Base-by-base conservation (phyloP, 2,113 vertebrate genomes). In the Rhinichthys klamathensis region DNA sequence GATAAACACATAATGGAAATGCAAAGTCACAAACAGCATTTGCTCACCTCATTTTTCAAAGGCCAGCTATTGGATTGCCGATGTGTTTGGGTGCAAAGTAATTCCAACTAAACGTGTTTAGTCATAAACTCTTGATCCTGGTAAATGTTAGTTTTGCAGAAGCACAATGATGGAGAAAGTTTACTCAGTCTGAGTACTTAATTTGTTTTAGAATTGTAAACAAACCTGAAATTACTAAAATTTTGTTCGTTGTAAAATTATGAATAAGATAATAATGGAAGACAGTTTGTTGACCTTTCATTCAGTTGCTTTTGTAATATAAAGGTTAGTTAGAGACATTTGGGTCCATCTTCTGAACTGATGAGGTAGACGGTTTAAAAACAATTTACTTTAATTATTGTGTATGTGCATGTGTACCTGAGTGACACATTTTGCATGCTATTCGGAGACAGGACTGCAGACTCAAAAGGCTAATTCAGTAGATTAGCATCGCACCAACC, bases 1-100 rank as follows among this genome's bases (percentile, higher is more conserved):
- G 61, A 81, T 67, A 51, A 69, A 81, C 61, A 4, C 80, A 67
- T 69, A 69, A 81, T 65, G 58, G 58, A 80, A 63, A 46, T 80
- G 77, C 35, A 9, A 63, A 63, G 38, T 30, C 79, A 51, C 61
- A 81, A 81, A 81, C 41, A 51, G 10, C 16, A 81, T 81, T 81
- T 81, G 13, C 41, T 79, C 35, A 63, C 58, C 77, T 63, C 61
- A 67, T 80, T 63, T 80, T 65, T 27, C 41, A 67, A 46, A 81
- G 79, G 61, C 41, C 79, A 81, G 79, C 41, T 81, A 18, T 49
- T 27, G 27, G 41, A 81, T 67, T 81, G 63, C 25, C 25, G 27
- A 44, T 46, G n/a, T 44, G 1, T 44, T 41, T 41, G 1, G 58
- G 58, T 63, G 77, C 38, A 80, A 63, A 46, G 38, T 46, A 65